Conservation (phyloP, 2,113 vertebrate species). For the Hypomesus transpacificus region DNA sequence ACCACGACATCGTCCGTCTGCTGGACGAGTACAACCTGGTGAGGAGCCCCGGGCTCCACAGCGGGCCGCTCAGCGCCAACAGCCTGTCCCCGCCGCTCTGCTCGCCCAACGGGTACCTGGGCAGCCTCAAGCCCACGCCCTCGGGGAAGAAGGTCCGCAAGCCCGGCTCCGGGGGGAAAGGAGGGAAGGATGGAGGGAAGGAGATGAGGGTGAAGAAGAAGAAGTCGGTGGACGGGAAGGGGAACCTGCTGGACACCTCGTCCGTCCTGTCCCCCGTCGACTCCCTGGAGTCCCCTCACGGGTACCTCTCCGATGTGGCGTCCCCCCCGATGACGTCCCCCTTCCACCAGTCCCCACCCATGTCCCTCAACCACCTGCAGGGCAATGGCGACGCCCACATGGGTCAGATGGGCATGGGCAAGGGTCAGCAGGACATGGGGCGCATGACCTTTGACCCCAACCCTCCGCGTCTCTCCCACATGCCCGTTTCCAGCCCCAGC, state of each 20-base stretch:
- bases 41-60: conserved; percentile 85
- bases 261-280: conserved; percentile 88
- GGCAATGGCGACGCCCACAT: conserved; percentile 83
- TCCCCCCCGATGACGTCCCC: conserved; percentile 91
- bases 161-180: conserved; percentile 77
- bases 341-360: conserved; percentile 86
- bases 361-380: conserved; percentile 86
- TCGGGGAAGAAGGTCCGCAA: conserved; percentile 88
- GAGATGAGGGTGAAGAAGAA: conserved; percentile 86
- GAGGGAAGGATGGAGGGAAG: conserved; percentile 83
- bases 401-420: conserved; percentile 79
- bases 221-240: conserved; percentile 85
- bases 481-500: conserved; percentile 77
- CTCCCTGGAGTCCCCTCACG: conserved; percentile 90
- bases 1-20: conserved; percentile 93
- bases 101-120: conserved; percentile 87
- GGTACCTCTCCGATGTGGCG: conserved; percentile 90
- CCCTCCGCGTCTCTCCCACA: conserved; percentile 85
- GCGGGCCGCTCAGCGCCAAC: conserved; percentile 68
- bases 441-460: conserved; percentile 82
- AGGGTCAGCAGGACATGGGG: conserved; percentile 81
- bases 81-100: conserved; percentile 87
- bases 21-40: conserved; percentile 94
- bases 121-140: conserved; percentile 78
- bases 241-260: conserved; percentile 83